Conservation (phyloP, 2,113 vertebrate species). For the Thermophis baileyi region DNA sequence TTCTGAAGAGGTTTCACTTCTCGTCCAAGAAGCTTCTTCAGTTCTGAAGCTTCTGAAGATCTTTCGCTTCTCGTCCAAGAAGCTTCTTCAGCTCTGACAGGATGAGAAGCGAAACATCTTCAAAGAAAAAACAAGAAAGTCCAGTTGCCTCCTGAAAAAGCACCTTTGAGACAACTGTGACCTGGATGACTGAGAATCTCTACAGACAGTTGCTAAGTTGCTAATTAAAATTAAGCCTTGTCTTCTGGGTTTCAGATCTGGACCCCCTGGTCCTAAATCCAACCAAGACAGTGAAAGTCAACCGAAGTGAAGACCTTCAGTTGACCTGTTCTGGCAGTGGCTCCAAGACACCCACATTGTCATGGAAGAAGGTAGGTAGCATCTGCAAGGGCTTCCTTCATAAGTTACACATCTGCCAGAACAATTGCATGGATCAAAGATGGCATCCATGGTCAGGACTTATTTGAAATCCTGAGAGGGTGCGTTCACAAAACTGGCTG, state of each 20-base stretch:
- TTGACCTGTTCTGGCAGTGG: conserved; percentile 72
- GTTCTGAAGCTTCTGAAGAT: too few relatives aligned
- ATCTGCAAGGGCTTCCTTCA: rapidly evolving
- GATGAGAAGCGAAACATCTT: too few relatives aligned
- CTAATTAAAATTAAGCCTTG: background rate
- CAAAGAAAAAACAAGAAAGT: too few relatives aligned
- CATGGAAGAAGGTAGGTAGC: conserved; percentile 81
- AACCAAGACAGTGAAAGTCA: conserved; percentile 43
- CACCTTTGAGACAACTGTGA: too few relatives aligned
- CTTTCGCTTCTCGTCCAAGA: too few relatives aligned
- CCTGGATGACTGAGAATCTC: too few relatives aligned
- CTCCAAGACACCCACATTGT: conserved; percentile 59
- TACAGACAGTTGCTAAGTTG: too few relatives aligned
- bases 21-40: too few relatives aligned
- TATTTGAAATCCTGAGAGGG: background rate
- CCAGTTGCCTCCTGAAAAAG: too few relatives aligned
- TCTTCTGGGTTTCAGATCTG: conserved; percentile 69
- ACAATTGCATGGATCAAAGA: background rate
- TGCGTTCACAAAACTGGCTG: background rate
- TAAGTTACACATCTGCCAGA: rapidly evolving
- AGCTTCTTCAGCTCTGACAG: too few relatives aligned
- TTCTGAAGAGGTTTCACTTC: too few relatives aligned
- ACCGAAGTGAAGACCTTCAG: conserved; percentile 53
- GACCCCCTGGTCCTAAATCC: conserved; percentile 69
- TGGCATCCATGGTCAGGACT: background rate